Evolutionary conservation across 2,797 vertebrate species (phyloP), one percentile per base, ranked within the genome.

Genomic region (Capromys pilorides): DNA sequence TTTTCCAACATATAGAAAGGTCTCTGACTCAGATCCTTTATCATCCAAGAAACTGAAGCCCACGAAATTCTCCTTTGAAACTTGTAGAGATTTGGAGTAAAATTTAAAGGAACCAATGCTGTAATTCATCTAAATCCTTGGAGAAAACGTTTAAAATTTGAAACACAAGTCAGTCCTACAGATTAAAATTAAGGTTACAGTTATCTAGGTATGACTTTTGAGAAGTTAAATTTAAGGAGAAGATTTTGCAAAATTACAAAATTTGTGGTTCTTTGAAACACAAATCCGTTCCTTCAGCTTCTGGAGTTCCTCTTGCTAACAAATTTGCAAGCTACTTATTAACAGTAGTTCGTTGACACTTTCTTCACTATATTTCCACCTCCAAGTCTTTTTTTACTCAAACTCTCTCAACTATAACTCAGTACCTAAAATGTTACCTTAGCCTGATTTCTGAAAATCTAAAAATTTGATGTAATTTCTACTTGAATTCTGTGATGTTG

Each of bases 311-410:
- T 93, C 71, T 88, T 88, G 81, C 92, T 93, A 93, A 93, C 88
- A 93, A 93, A 49, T 89, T 88, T 95, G 84, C 90, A 85, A 86
- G 80, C 82, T 86, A 85, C 77, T 95, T 96, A 92, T n/a, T n/a
- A n/a, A 90, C 81, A 64, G 61, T 82, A 88, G 91, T 94, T 96
- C 96, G 93, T 77, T 95, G 95, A 86, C 67, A 71, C 96, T 94
- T 97, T 86, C 94, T 66, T 96, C 91, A 93, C 66, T 95, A 31
- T 82, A 96, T 91, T 90, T 86, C 84, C 92, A 91, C 80, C 73
- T 93, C 93, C 69, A 90, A 82, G 80, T 92, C 80, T 94, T 95
- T 95, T 95, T 83, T 85, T 92, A 90, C 6, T 59, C 77, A 95
- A 92, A 57, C 51, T 92, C 26, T 94, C 62, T 51, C 93, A 73